Evolutionary conservation across 2,888 invertebrate species (phyloP).

Genomic region (Sialis lutaria): DNA sequence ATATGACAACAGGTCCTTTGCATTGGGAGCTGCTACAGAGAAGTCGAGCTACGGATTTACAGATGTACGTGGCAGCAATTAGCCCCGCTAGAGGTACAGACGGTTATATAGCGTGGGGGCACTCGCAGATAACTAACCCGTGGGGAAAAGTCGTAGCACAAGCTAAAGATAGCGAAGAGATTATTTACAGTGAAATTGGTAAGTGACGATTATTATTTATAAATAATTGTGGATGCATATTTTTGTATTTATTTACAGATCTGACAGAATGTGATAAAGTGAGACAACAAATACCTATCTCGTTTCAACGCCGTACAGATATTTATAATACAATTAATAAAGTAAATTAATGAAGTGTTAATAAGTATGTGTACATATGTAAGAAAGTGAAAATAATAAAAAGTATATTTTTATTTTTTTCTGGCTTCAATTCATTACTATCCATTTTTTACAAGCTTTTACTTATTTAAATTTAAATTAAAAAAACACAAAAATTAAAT

Average conservation of each 20-base stretch:
- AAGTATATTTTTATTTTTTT: no score
- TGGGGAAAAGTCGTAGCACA: conserved; percentile 59
- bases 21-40: conserved; percentile 83
- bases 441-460: no score
- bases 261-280: conserved; percentile 53
- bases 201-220: conserved; percentile 14
- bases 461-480: no score
- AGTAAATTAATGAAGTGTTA: no score
- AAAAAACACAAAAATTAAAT: no score
- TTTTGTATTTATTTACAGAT: conserved; percentile 35
- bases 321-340: conserved; percentile 1
- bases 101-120: conserved; percentile 77
- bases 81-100: conserved; percentile 62
- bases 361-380: no score
- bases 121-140: conserved; percentile 68
- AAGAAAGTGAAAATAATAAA: no score
- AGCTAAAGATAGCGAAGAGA: conserved; percentile 51
- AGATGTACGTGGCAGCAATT: conserved; percentile 70
- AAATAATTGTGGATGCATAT: not conserved
- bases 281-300: conserved; percentile 68
- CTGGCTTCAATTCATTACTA: no score
- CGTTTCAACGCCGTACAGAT: conserved; percentile 40
- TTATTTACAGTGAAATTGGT: conserved; percentile 64
- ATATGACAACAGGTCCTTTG: conserved; percentile 86
- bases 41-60: conserved; percentile 73